Base-by-base conservation (phyloP, 1,140 invertebrate genomes). In the Sarcophaga bullata region DNA sequence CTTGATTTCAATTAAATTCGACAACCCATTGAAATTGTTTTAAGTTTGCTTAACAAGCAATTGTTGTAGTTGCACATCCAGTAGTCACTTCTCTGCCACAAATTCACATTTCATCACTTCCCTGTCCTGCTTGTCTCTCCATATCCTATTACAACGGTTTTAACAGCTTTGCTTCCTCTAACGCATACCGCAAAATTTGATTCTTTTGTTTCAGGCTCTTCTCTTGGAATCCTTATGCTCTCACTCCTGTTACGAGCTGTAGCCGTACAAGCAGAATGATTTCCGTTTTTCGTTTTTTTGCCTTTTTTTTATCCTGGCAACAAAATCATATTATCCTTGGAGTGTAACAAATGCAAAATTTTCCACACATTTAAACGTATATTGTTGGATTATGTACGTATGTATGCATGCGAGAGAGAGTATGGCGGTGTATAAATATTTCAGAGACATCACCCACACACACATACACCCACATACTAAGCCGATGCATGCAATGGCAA, bases 301-400 rank as follows among this genome's bases (percentile, higher is more conserved):
- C 1, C 8, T 10, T 13, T 9, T 68, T 81, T 58, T 68, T 62
- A 19, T 48, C 58, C 62, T 50, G 73, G 78, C 7, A 76, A 82
- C 48, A 80, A 13, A 80, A 46, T 76, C 58, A 68, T 83, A 68
- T 83, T 83, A 75, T 81, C 73, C 82, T 83, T 81, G 54, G 80
- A 81, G 80, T 83, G 80, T 81, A 81, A 83, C 82, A 83, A 83
- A 83, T 83, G 82, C 82, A 48, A 83, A 83, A 83, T 83, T 83
- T 83, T 83, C 82, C 82, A 81, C 82, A 83, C 82, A 83, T 83
- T 83, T 83, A 83, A 81, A 81, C 54, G 73, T 81, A 83, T 83
- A 73, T 68, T 58, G 52, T 25, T 54, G 78, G 62, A 17, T 19
- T 68, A 19, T 68, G 62, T 37, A 37, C 54, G 54, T 13, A 58